Conservation (phyloP, 2,113 vertebrate species). For the Lepus americanus region DNA sequence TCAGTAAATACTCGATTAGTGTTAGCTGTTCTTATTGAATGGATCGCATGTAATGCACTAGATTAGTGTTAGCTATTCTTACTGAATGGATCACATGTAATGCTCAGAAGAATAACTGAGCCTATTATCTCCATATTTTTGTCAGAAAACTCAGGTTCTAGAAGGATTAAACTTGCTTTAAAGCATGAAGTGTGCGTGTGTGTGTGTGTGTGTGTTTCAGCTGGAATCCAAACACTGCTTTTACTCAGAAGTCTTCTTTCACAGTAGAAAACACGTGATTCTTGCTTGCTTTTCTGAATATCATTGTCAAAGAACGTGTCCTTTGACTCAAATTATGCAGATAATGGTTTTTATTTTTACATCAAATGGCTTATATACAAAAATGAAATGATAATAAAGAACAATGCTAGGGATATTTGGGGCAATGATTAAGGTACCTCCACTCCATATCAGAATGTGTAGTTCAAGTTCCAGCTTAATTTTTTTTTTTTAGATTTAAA, state of each 20-base stretch:
- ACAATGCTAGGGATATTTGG: neutral
- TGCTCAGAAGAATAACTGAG: neutral
- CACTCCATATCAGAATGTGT: too few relatives aligned
- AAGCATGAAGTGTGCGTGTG: neutral
- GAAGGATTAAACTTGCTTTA: neutral
- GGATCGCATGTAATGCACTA: neutral
- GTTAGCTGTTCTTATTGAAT: neutral
- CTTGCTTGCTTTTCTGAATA: neutral
- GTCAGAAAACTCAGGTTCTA: neutral
- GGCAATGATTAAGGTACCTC: too few relatives aligned
- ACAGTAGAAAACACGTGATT: neutral
- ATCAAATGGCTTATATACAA: neutral
- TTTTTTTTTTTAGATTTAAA: too few relatives aligned
- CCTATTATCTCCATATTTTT: neutral
- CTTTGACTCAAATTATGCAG: neutral
- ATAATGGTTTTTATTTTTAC: slow-evolving; percentile 15
- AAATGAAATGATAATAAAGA: slow-evolving; percentile 1
- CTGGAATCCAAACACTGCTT: neutral
- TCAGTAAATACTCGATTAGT: neutral
- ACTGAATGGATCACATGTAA: neutral
- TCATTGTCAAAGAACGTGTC: neutral
- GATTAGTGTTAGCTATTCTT: neutral
- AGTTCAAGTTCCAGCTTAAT: too few relatives aligned
- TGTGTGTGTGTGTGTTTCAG: neutral
- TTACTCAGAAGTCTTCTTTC: neutral